These are phyloP conservation scores for Clivina fossor DNA, from an alignment of 2,888 invertebrate genomes.

Conservation along the genomic window DNA sequence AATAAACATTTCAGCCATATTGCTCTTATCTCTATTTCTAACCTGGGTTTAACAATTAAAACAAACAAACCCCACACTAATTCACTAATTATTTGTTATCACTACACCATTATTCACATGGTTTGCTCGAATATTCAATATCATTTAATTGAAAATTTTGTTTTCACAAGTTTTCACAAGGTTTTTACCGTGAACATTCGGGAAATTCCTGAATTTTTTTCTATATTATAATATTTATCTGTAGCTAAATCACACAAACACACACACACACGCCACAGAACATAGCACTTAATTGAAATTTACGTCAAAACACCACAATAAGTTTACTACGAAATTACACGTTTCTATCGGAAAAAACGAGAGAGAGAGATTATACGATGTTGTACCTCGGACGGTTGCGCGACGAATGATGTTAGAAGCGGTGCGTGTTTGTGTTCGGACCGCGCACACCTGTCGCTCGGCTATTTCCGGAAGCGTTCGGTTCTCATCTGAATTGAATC, in stretches of 20 bases:
- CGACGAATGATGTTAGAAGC: conserved; percentile 8
- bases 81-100: conserved; percentile 5
- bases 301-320: neutral
- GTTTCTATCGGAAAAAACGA: neutral
- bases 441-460: conserved; percentile 25
- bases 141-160: neutral
- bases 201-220: too few species aligned
- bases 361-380: neutral
- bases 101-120: conserved; percentile 2
- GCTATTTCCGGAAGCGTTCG: neutral
- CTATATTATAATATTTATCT: too few species aligned
- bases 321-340: neutral
- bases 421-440: neutral
- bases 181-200: too few species aligned
- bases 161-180: conserved; percentile 7
- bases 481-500: neutral
- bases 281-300: neutral
- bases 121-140: conserved; percentile 1
- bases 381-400: neutral
- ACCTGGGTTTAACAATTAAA: conserved; percentile 1
- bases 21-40: neutral
- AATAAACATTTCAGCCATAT: neutral
- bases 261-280: too few species aligned
- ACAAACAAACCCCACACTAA: neutral
- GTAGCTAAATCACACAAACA: too few species aligned